phyloP scores from a whole-genome alignment of 2,888 invertebrate genomes.

The Actias luna region DNA sequence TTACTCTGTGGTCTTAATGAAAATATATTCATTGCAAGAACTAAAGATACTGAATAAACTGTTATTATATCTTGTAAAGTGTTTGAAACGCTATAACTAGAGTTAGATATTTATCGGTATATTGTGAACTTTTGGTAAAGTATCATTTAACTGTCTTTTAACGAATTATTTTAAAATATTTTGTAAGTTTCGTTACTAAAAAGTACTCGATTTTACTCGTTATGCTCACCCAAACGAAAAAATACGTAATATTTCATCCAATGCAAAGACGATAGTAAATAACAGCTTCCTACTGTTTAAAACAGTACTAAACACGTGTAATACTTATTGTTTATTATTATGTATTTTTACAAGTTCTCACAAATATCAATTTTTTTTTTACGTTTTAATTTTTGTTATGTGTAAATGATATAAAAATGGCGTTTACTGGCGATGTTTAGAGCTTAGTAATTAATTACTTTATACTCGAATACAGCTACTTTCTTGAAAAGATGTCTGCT shows the following conservation, averaged over 20 bases:
- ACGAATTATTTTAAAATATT: background rate
- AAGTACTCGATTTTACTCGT: background rate
- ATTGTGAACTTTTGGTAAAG: background rate
- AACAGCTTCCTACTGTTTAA: background rate
- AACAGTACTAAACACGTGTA: background rate
- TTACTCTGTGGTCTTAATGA: conserved; percentile 46
- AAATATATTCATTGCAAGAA: conserved; percentile 37
- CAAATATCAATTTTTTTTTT: no score
- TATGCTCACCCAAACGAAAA: background rate
- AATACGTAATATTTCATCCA: background rate
- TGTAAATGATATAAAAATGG: conserved; percentile 16
- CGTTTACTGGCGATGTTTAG: conserved; percentile 15
- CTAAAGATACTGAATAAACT: conserved; percentile 22
- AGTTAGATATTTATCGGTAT: background rate
- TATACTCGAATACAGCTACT: conserved; percentile 10
- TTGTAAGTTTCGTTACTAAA: background rate
- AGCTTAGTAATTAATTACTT: conserved; percentile 19
- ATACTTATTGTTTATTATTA: background rate
- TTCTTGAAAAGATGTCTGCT: conserved; percentile 10
- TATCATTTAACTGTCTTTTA: background rate
- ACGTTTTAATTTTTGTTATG: conserved; percentile 20
- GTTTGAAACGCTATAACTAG: background rate
- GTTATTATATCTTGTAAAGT: background rate
- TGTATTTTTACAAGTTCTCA: background rate
- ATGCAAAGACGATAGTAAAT: background rate